Base-by-base conservation (phyloP, 2,888 invertebrate species). In the Polyploca ridens region DNA sequence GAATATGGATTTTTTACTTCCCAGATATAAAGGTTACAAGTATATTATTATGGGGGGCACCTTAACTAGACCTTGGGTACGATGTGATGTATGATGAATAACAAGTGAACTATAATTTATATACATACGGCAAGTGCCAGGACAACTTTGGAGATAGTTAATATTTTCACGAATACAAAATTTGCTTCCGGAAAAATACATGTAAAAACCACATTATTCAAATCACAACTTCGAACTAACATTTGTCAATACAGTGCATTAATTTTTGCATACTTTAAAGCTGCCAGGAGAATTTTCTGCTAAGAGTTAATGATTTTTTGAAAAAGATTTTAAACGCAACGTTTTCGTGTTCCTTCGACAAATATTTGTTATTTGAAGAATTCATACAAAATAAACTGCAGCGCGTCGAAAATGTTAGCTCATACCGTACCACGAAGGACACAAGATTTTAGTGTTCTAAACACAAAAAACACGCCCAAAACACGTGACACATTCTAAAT, bases 381-480 rank as follows among this genome's bases (percentile, higher is more conserved):
- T 46, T 14, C 46, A 46, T 46, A 46, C 46, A 46, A 46, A n/a
- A 14, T 1, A 46, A n/a, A 46, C 27, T 27, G 49, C 7, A 16
- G 49, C n/a, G 54, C 1, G 10, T 54, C 19, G 14, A 54, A 54
- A 8, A 2, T 19, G n/a, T 19, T 54, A 41, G 54, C n/a, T 19
- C 16, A 19, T 54, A 49, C 14, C 46, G 14, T 41, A 49, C 10
- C 14, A 16, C 44, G 7, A 16, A 33, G 14, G 35, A 60, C 38
- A 63, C 33, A 62, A 54, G 35, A 35, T n/a, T 58, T 35, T 63
- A 33, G 63, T 63, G 54, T 63, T 63, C 54, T 57, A 57, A 38
- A 57, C 57, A 57, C 38, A 19, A 13, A 60, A 60, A 35, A 33
- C 38, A 35, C 33, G 6, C 35, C n/a, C 10, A 38, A 11, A 41